Base-by-base conservation (phyloP, 1,140 invertebrate genomes). In the Zaprionus capensis region DNA sequence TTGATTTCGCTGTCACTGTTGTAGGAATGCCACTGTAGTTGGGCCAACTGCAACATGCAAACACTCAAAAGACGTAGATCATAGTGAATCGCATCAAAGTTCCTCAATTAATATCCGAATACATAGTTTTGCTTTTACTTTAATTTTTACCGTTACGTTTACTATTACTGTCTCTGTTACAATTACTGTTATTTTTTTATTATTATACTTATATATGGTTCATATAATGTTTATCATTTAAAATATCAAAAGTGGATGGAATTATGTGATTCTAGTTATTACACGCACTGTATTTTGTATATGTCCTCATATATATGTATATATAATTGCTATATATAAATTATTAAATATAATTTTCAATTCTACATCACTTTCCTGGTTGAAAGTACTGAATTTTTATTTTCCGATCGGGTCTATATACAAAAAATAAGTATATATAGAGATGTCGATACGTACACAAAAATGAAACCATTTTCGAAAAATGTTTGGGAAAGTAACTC, bases 241-340 rank as follows among this genome's bases (percentile, higher is more conserved):
- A 90, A 90, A 90, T 88, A 88, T 88, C 85, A 90, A 88, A 88
- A 88, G 78, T 88, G 85, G 85, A 88, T 88, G 85, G 85, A 88
- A 88, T 88, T 90, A 90, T 88, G 85, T 88, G 85, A 90, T 90
- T 85, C 85, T 88, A 88, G 85, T 83, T 90, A 84, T 88, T 88
- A 84, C 78, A 88, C 78, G 78, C 78, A 79, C 78, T 82, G 57
- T 80, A 61, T 66, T 57, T 62, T 62, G 46, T 83, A 79, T 78
- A 78, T 62, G 53, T 71, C n/a, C 56, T 46, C 65, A 66, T 58
- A 59, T 58, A 58, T 72, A 31, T 59, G 53, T 61, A 44, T 59
- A 26, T 61, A 53, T 72, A 22, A 20, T 53, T 51, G 14, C 46
- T 41, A 67, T 68, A 63, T 63, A 68, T 73, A n/a, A 61, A 64